These are phyloP conservation scores for Physocephala rufipes DNA, from an alignment of 2,888 invertebrate species.

Conservation along the genomic window DNA sequence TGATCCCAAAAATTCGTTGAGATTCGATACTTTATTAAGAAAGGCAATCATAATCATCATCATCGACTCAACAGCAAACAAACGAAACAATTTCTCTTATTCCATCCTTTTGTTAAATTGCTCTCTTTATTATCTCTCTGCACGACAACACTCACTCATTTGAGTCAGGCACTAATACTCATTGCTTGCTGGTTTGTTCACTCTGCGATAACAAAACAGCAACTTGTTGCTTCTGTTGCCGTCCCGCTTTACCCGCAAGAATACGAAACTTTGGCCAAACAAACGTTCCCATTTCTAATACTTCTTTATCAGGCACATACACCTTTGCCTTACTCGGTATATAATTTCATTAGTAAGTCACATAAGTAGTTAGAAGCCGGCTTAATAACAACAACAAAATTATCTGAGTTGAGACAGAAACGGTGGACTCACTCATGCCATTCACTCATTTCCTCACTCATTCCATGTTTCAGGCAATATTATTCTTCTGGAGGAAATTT, in stretches of 20 bases:
- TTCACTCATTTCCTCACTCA: no score
- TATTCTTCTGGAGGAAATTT: no score
- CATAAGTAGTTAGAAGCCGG: neutral
- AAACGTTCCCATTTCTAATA: slow-evolving; percentile 19
- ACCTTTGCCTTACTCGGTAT: neutral
- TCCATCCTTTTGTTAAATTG: neutral
- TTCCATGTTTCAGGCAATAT: no score
- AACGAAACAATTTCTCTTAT: neutral
- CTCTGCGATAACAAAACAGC: slow-evolving; percentile 53
- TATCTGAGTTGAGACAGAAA: neutral
- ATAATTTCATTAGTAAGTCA: neutral
- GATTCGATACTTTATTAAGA: no score
- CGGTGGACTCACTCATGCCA: neutral
- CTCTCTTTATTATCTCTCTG: slow-evolving; percentile 8
- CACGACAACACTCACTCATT: no score
- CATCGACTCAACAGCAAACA: neutral
- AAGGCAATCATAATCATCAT: no score
- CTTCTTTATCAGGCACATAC: slow-evolving; percentile 2
- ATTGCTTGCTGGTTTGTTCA: neutral
- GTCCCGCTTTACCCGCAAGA: slow-evolving; percentile 27
- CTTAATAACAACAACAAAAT: neutral
- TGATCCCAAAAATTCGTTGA: no score
- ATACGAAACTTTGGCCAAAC: neutral
- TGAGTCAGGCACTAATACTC: no score
- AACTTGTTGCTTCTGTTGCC: slow-evolving; percentile 53